These are phyloP conservation scores for Pseudotriccus pelzelni DNA, from an alignment of 2,797 vertebrate genomes.

Conservation along the genomic window DNA sequence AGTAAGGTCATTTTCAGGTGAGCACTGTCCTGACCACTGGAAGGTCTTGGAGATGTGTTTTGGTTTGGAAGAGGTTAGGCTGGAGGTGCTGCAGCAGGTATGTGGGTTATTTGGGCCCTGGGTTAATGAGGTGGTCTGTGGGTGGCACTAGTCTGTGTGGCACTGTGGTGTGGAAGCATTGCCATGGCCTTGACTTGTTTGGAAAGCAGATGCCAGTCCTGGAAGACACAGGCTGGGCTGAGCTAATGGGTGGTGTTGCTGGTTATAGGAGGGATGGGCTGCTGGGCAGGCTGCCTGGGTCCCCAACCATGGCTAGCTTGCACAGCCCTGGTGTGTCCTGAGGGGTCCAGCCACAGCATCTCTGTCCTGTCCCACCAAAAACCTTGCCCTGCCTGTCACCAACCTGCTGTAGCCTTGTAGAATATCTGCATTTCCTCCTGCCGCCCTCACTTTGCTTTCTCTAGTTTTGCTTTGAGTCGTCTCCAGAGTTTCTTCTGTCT, in stretches of 20 bases:
- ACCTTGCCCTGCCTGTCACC: neutral
- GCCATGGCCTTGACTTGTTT: neutral
- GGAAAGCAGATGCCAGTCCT: neutral
- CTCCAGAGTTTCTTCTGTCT: slow-evolving; percentile 15
- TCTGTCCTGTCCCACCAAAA: rapidly evolving
- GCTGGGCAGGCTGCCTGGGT: neutral
- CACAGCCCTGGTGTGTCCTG: neutral
- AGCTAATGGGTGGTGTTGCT: neutral
- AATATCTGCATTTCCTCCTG: neutral
- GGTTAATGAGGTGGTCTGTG: neutral
- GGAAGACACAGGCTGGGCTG: neutral
- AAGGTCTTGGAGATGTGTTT: neutral
- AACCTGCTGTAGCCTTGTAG: neutral
- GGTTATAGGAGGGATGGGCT: neutral
- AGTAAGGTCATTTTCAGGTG: neutral
- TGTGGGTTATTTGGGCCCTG: neutral
- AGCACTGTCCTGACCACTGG: neutral
- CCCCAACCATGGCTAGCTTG: neutral
- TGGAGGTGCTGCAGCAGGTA: neutral
- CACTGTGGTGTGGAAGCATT: neutral
- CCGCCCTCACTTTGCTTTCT: slow-evolving; percentile 11
- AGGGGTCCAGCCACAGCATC: neutral
- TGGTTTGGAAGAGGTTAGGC: neutral
- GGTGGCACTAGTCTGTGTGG: neutral
- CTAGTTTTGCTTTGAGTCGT: slow-evolving; percentile 60